Evolutionary conservation across 2,888 invertebrate genomes (phyloP), one percentile per base, ranked within the genome.

Genomic region (Psococerastis gibbosa): DNA sequence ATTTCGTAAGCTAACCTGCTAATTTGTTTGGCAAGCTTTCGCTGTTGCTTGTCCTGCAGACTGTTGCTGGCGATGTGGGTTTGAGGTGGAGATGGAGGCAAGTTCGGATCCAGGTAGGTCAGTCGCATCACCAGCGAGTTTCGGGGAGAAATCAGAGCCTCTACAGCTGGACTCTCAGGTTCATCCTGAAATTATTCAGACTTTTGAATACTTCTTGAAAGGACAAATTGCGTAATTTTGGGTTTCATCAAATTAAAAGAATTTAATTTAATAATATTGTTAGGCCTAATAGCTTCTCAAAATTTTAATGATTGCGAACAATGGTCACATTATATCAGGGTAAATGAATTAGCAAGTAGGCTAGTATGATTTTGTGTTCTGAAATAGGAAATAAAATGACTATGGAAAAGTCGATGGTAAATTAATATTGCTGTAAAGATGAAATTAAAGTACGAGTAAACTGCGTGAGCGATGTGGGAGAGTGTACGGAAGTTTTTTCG

Each of bases 61-160:
- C 43, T 16, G 15, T 27, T 22, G 22, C 15, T 9, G 15, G 16
- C 27, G 20, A 31, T 32, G 23, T 65, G 64, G 44, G 63, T 60
- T 31, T 61, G 55, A 9, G 64, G 65, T 27, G 66, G 65, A 52
- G 60, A 66, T 53, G 61, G 68, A 4, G 69, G 69, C 35, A 70
- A 59, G 51, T 67, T 69, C 2, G 68, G 66, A 54, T 71, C 69
- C 35, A 65, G 53, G 49, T 55, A 63, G 48, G 61, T 56, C 48
- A 71, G 66, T 2, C 69, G 68, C 15, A 66, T 61, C 42, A 70
- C 61, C 46, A 73, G 63, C 3, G 71, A 70, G 51, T 71, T 71
- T 20, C 74, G 59, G 1, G 75, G 75, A 1, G 75, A 75, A 5
- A 73, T 60, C 54, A 73, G 57, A 51, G 65, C 62, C 56, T 70